A percentile compares a stretch with the other conserved stretches of the same genome.
phyloP scores from a whole-genome alignment of 2,888 invertebrate species.

The Muschampia plurimacula region DNA sequence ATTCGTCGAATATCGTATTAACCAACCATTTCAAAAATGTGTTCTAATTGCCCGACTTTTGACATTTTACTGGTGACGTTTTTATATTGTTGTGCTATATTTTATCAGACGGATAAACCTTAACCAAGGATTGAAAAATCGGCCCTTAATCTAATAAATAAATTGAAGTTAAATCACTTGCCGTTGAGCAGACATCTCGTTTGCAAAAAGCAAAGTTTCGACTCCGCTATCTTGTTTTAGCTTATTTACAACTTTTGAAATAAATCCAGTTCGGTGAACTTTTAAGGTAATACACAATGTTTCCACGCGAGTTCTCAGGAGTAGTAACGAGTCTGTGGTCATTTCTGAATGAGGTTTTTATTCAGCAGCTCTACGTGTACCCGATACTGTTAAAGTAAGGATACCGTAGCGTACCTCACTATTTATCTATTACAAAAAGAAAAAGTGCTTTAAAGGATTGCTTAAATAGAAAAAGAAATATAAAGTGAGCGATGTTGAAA shows the following conservation, averaged over 20 bases:
- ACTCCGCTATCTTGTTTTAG: neutral
- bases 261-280: neutral
- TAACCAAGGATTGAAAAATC: too few relatives aligned
- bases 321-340: slow-evolving; percentile 3
- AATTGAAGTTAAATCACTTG: too few relatives aligned
- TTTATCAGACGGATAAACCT: too few relatives aligned
- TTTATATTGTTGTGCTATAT: too few relatives aligned
- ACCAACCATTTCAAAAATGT: too few relatives aligned
- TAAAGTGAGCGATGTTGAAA: slow-evolving; percentile 22
- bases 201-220: neutral
- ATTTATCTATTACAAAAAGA: slow-evolving; percentile 7
- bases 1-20: too few relatives aligned
- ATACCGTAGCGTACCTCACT: neutral
- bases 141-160: neutral
- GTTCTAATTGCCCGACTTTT: too few relatives aligned
- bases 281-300: neutral
- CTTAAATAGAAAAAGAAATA: slow-evolving; percentile 26
- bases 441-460: slow-evolving; percentile 11
- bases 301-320: slow-evolving; percentile 7
- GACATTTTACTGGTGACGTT: too few relatives aligned
- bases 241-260: neutral
- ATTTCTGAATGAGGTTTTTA: neutral
- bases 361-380: neutral
- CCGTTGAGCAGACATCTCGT: too few relatives aligned
- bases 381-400: neutral